These are phyloP conservation scores for Geophilus truncorum DNA, from an alignment of 2,888 invertebrate genomes.

Conservation along the genomic window DNA sequence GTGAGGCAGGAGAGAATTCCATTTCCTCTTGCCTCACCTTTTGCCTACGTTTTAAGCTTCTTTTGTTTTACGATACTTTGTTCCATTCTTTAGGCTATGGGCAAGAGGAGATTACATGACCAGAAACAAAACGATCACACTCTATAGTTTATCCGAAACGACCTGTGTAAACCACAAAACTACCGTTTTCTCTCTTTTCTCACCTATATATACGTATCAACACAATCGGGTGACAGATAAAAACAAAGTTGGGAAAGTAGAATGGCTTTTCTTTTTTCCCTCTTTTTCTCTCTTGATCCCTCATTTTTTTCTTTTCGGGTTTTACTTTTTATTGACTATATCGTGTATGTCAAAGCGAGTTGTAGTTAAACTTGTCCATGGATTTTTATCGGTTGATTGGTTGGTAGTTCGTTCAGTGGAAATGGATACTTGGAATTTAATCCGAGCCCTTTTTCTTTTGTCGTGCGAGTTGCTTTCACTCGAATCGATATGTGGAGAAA, in stretches of 20 bases:
- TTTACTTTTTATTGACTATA: neutral
- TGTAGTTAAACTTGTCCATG: neutral
- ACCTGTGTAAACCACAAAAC: slow-evolving; percentile 27
- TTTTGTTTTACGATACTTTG: slow-evolving; percentile 25
- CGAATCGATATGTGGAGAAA: slow-evolving; percentile 11
- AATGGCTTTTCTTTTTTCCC: neutral
- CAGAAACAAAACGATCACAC: slow-evolving; percentile 18
- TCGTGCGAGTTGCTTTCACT: neutral
- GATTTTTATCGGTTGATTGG: slow-evolving; percentile 4
- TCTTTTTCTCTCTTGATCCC: neutral
- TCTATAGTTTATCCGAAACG: slow-evolving; percentile 11
- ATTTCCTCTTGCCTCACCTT: neutral
- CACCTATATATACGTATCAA: slow-evolving; percentile 16
- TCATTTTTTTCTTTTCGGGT: neutral
- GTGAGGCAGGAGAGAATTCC: neutral
- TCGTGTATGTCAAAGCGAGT: neutral
- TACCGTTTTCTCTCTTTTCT: neutral
- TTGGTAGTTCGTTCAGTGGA: neutral
- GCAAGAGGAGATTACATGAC: slow-evolving; percentile 19
- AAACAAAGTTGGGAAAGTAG: neutral
- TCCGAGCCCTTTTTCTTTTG: neutral
- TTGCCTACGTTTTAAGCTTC: slow-evolving; percentile 15
- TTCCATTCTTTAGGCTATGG: neutral
- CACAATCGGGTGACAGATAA: slow-evolving; percentile 2
- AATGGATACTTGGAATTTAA: slow-evolving; percentile 6